Percentiles rank a stretch among this genome's conserved stretches.
phyloP scores from a whole-genome alignment of 2,888 invertebrate species.

The Ophioninae sp. region DNA sequence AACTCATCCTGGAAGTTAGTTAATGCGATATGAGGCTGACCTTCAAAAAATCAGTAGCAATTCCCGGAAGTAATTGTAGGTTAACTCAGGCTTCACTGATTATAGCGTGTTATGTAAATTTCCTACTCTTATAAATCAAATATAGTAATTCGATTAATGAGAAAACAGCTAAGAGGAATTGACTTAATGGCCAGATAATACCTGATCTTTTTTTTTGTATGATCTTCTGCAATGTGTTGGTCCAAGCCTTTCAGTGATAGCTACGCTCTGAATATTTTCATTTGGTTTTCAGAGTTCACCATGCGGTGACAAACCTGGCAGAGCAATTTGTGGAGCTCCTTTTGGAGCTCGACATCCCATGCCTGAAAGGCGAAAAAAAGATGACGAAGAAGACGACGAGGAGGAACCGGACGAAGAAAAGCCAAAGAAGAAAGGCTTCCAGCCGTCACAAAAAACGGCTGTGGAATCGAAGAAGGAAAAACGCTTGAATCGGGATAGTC shows the following conservation, averaged over 20 bases:
- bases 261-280: too few species aligned
- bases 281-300: conserved; percentile 66
- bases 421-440: conserved; percentile 34
- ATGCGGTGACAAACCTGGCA: conserved; percentile 69
- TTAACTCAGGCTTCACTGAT: too few species aligned
- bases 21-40: background rate
- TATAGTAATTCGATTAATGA: too few species aligned
- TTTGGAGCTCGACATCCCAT: conserved; percentile 65
- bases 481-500: conserved; percentile 56
- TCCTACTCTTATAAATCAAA: too few species aligned
- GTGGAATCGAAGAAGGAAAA: conserved; percentile 37
- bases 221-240: background rate
- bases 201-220: background rate
- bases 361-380: conserved; percentile 57
- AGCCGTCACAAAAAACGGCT: conserved; percentile 26
- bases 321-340: conserved; percentile 68
- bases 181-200: background rate
- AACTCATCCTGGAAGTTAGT: conserved; percentile 58
- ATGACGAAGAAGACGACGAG: conserved; percentile 59
- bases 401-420: conserved; percentile 54
- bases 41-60: too few species aligned
- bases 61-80: too few species aligned
- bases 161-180: too few species aligned
- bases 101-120: too few species aligned
- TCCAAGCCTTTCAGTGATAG: too few species aligned